Percentiles rank a stretch among this genome's conserved stretches.
Conservation (phyloP, 2,797 vertebrate species). For the Sebastes miniatus region DNA sequence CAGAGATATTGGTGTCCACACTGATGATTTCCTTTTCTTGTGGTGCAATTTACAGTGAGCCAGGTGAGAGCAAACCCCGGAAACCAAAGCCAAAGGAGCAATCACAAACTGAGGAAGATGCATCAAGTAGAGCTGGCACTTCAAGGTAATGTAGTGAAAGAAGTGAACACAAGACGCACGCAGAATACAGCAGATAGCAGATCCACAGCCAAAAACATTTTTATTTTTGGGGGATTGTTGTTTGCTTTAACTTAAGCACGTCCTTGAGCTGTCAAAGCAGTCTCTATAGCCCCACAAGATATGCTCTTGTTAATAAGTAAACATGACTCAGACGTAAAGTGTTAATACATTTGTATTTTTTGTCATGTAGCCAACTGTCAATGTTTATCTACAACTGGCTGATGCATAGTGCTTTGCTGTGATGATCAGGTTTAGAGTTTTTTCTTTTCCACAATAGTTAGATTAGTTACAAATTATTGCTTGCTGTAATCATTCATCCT, state of each 20-base stretch:
- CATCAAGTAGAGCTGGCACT: slow-evolving; percentile 69
- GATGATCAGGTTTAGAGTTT: not conserved
- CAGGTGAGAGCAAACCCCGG: slow-evolving; percentile 86
- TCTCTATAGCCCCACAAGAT: not conserved
- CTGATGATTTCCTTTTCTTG: not conserved
- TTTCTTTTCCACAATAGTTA: not conserved
- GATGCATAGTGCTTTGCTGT: not conserved
- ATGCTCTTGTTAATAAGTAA: not conserved
- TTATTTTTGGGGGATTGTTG: not conserved
- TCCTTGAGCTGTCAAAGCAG: not conserved
- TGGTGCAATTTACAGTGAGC: slow-evolving; percentile 81
- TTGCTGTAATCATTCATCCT: not conserved
- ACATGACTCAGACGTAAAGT: not conserved
- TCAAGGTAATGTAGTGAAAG: slow-evolving; percentile 76
- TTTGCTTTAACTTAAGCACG: not conserved
- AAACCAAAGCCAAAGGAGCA: slow-evolving; percentile 83
- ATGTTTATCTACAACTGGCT: not conserved
- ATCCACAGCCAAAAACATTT: not conserved
- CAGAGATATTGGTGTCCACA: not conserved
- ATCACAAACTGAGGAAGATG: slow-evolving; percentile 71
- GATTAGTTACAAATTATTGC: not conserved
- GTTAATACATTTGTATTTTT: not conserved
- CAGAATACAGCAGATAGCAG: not conserved
- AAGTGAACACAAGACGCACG: not conserved
- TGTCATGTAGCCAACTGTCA: not conserved